phyloP scores from a whole-genome alignment of 37 sponge, comb jelly and placozoan genomes.

The Beroe ovata region DNA sequence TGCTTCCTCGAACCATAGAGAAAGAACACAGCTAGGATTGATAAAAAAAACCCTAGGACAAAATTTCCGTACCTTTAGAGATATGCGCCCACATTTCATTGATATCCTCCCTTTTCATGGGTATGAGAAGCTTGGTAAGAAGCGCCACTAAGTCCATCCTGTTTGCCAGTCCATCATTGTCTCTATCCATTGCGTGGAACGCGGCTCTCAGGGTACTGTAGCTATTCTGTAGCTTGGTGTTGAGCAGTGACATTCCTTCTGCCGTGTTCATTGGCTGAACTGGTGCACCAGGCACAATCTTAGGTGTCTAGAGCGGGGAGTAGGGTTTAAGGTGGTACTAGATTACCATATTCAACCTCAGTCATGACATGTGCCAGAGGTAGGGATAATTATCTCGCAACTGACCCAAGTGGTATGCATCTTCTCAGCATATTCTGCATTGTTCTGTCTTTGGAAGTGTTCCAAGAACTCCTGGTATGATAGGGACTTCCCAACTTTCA shows the following conservation, averaged over 20 bases:
- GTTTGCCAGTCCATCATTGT: conserved; percentile 39
- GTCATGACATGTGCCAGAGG: background rate
- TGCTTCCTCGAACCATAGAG: too few species aligned
- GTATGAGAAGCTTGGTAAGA: conserved; percentile 55
- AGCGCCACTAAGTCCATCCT: conserved; percentile 44
- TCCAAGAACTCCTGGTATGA: conserved; percentile 58
- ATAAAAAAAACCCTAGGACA: too few species aligned
- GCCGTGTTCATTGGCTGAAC: background rate
- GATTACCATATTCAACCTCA: too few species aligned
- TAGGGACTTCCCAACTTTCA: conserved; percentile 14
- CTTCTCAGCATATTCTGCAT: conserved; percentile 40
- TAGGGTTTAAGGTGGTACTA: too few species aligned
- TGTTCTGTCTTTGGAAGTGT: conserved; percentile 34
- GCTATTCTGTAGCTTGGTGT: conserved; percentile 59
- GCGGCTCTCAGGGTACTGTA: conserved; percentile 44
- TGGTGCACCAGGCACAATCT: conserved; percentile 48
- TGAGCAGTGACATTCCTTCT: conserved; percentile 21
- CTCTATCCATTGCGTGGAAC: conserved; percentile 63
- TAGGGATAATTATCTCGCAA: background rate
- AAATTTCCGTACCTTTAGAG: conserved; percentile 30
- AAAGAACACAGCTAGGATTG: too few species aligned
- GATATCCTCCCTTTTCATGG: conserved; percentile 64
- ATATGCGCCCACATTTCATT: conserved; percentile 37
- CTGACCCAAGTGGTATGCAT: conserved; percentile 43
- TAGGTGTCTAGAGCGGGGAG: background rate